Evolutionary conservation across 2,113 vertebrate genomes (phyloP).

Genomic region (Peucedramus taeniatus): DNA sequence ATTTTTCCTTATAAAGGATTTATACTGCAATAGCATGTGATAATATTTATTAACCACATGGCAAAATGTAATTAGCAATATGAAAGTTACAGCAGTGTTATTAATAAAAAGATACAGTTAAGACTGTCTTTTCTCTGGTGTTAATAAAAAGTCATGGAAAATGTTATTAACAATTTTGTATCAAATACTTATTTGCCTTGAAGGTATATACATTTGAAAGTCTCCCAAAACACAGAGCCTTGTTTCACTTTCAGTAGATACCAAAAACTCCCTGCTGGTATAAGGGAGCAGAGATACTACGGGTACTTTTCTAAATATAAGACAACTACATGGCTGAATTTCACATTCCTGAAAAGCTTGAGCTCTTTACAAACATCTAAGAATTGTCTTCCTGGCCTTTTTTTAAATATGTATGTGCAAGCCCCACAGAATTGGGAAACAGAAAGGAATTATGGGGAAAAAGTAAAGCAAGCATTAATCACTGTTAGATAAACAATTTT

Average conservation of each 20-base stretch:
- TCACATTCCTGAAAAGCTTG: neutral
- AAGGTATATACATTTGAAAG: neutral
- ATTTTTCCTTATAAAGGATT: neutral
- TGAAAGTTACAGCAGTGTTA: neutral
- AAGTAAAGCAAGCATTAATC: neutral
- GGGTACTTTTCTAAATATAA: neutral
- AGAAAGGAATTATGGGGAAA: neutral
- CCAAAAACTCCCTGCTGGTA: neutral
- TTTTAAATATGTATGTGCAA: fast-evolving
- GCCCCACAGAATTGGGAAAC: neutral
- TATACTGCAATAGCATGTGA: neutral
- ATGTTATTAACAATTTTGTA: neutral
- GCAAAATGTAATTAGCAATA: neutral
- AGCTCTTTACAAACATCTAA: neutral
- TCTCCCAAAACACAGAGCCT: neutral
- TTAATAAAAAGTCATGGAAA: neutral
- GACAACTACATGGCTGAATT: neutral
- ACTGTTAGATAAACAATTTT: neutral
- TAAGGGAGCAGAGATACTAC: neutral
- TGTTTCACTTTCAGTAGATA: neutral
- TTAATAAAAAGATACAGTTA: neutral
- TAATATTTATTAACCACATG: neutral
- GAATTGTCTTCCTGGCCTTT: neutral
- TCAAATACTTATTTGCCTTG: neutral
- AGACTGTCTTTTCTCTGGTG: neutral